Conservation (phyloP, 2,888 invertebrate species). For the Sarcophaga carnaria region DNA sequence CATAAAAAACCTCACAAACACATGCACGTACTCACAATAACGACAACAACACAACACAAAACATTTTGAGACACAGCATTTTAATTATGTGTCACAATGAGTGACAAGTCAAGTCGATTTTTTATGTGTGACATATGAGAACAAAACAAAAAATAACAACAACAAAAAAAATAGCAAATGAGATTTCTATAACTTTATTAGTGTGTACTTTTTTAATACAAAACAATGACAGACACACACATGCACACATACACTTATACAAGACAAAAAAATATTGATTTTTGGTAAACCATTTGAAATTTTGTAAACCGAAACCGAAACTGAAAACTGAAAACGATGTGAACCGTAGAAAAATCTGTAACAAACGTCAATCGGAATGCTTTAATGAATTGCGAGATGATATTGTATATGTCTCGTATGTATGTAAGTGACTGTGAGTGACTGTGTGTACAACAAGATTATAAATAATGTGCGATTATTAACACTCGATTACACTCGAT, state of each 20-base stretch:
- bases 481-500: constrained; percentile 71
- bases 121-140: constrained; percentile 7
- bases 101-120: constrained; percentile 51
- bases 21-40: neutral
- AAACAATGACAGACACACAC: constrained; percentile 26
- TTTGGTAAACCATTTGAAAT: constrained; percentile 45
- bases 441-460: constrained; percentile 3
- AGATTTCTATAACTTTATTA: constrained; percentile 56
- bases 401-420: neutral
- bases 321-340: too few relatives aligned
- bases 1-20: neutral
- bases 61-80: constrained; percentile 29
- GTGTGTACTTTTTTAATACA: neutral
- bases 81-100: constrained; percentile 63
- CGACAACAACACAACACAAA: neutral
- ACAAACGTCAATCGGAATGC: constrained; percentile 50
- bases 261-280: constrained; percentile 16
- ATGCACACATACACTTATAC: neutral
- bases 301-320: constrained; percentile 33
- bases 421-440: neutral
- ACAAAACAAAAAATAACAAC: constrained; percentile 1
- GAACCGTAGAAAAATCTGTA: constrained; percentile 28
- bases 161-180: constrained; percentile 17
- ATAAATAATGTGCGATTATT: constrained; percentile 68
- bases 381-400: constrained; percentile 50